Evolutionary conservation across 2,888 invertebrate genomes (phyloP), one percentile per base, ranked within the genome.

Genomic region (Cephus runcator): DNA sequence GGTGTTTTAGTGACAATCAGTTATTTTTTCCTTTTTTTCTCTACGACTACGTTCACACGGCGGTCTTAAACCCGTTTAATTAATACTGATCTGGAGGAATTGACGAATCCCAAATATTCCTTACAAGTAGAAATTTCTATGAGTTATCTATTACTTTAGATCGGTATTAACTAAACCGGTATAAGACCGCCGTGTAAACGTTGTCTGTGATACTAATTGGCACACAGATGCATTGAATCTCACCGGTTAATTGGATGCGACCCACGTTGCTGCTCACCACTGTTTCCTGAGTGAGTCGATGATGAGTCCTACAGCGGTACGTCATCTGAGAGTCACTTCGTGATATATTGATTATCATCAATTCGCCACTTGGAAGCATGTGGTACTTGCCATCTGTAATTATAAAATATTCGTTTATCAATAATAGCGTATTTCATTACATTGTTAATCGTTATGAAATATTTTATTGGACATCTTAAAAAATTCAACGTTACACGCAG

Each of bases 251-350:
- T 88, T 93, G 93, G 83, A 94, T 92, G 87, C 93, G 92, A 15
- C 94, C 94, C 35, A 93, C 93, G 87, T 93, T 93, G 79, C 92
- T 92, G 89, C 94, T 94, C 82, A 93, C 92, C 81, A 93, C 93
- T 56, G 93, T 93, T 84, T 94, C 93, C 84, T 93, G 93, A 23
- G 94, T 94, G 84, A 94, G 88, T 83, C 93, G 93, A 89, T 94
- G 94, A 89, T 93, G 92, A 73, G 94, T 94, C 80, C 93, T 92
- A 88, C 94, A 94, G 69, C 93, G 92, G 89, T 93, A 94, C 82
- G 93, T 92, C 87, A 92, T 92, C 84, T 93, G 92, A 31, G 93
- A 92, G 91, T 94, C 94, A 81, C 89, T 90, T 82, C 92, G 92
- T 81, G 93, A 92, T 82, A 94, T 93, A 87, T 94, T 93, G 84